Evolutionary conservation across 2,888 invertebrate genomes (phyloP).

Genomic region (Aplocera efformata): DNA sequence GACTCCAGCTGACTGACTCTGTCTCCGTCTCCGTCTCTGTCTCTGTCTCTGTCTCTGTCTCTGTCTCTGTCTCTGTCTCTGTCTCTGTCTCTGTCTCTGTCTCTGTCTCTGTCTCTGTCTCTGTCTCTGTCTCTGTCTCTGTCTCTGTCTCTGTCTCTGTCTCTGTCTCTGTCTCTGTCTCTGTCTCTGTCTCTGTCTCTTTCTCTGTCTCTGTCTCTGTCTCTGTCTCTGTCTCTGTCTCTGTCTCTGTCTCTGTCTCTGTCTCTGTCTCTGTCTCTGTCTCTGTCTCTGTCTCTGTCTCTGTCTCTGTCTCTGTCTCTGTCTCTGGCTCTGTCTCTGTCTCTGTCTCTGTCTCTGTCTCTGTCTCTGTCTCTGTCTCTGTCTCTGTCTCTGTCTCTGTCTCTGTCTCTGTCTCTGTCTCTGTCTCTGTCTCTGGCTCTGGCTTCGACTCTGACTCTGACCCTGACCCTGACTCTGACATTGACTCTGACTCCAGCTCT

Average conservation of each 20-base stretch:
- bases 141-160: slow-evolving; percentile 4
- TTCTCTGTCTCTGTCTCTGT: slow-evolving; percentile 1
- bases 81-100: slow-evolving; percentile 5
- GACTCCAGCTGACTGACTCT: neutral
- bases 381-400: neutral
- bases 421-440: too few species aligned
- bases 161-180: slow-evolving; percentile 2
- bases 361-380: neutral
- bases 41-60: slow-evolving; percentile 1
- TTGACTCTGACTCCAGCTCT: too few species aligned
- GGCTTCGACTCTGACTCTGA: too few species aligned
- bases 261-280: neutral
- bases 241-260: slow-evolving; percentile 1
- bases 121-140: slow-evolving; percentile 5
- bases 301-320: neutral
- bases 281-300: neutral
- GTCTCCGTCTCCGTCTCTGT: too few species aligned
- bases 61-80: slow-evolving; percentile 7
- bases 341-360: neutral
- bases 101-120: slow-evolving; percentile 6
- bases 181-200: slow-evolving; percentile 4
- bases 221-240: slow-evolving; percentile 1
- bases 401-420: neutral
- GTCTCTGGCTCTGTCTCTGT: neutral
- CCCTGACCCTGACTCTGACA: too few species aligned